Conservation (phyloP, 2,888 invertebrate species). For the Chrysolina haemoptera region DNA sequence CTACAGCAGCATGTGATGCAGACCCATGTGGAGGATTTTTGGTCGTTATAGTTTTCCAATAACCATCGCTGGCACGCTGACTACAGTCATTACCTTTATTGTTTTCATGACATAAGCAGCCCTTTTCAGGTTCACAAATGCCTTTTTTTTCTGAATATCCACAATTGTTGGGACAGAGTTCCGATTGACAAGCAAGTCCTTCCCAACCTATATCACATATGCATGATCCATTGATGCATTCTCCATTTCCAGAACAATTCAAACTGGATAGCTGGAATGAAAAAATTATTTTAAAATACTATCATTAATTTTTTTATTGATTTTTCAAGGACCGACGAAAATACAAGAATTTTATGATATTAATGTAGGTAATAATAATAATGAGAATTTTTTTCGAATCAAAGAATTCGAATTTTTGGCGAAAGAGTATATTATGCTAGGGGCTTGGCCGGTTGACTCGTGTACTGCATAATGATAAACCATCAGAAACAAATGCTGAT, state of each 20-base stretch:
- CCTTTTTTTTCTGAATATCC: constrained; percentile 74
- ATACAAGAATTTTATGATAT: no score
- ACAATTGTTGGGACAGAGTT: constrained; percentile 89
- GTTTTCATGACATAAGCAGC: constrained; percentile 75
- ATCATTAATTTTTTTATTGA: no score
- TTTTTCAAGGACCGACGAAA: no score
- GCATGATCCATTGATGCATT: constrained; percentile 83
- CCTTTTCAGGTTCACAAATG: constrained; percentile 73
- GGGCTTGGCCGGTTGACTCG: no score
- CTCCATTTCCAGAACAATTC: constrained; percentile 82
- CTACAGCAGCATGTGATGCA: constrained; percentile 71
- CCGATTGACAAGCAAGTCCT: constrained; percentile 90
- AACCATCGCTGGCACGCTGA: constrained; percentile 78
- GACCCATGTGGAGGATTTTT: constrained; percentile 85
- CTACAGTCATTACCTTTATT: constrained; percentile 78
- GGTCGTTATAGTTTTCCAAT: constrained; percentile 80
- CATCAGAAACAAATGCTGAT: no score
- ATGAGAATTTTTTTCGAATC: no score
- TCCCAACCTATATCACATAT: constrained; percentile 85
- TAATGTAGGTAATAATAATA: no score
- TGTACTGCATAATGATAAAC: no score
- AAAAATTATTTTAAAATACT: background rate
- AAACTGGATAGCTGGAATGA: constrained; percentile 72
- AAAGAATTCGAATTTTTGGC: no score
- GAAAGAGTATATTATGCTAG: no score